Percentiles rank a stretch among this genome's conserved stretches.
phyloP scores from a whole-genome alignment of 2,797 vertebrate species.

The Chelonia mydas region DNA sequence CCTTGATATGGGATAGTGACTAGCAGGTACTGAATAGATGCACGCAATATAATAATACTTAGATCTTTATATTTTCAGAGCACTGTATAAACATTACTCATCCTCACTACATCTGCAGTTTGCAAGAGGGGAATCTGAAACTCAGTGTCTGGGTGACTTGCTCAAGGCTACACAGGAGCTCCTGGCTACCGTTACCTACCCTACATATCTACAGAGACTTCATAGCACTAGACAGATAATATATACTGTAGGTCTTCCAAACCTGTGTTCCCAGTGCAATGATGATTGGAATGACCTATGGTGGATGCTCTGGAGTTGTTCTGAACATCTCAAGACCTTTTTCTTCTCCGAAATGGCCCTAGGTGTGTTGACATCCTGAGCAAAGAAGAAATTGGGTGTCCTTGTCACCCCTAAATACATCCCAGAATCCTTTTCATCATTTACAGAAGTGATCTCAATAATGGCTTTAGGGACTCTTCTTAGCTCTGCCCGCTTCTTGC shows the following conservation, averaged over 20 bases:
- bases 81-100: background rate
- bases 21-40: background rate
- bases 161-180: background rate
- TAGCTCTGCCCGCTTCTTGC: background rate
- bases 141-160: conserved; percentile 1
- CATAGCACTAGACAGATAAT: background rate
- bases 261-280: background rate
- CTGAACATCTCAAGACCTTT: background rate
- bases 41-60: background rate
- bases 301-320: background rate
- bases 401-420: background rate
- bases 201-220: background rate
- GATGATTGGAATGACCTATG: background rate
- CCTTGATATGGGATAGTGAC: fast-evolving
- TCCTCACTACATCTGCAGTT: conserved; percentile 12
- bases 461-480: background rate
- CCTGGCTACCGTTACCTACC: background rate
- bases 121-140: conserved; percentile 41
- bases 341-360: background rate
- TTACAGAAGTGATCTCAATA: background rate
- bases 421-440: background rate
- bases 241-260: background rate
- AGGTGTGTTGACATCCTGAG: background rate
- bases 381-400: background rate
- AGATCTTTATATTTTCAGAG: background rate